Evolutionary conservation across 2,113 vertebrate species (phyloP).

Genomic region (Xyrauchen texanus): DNA sequence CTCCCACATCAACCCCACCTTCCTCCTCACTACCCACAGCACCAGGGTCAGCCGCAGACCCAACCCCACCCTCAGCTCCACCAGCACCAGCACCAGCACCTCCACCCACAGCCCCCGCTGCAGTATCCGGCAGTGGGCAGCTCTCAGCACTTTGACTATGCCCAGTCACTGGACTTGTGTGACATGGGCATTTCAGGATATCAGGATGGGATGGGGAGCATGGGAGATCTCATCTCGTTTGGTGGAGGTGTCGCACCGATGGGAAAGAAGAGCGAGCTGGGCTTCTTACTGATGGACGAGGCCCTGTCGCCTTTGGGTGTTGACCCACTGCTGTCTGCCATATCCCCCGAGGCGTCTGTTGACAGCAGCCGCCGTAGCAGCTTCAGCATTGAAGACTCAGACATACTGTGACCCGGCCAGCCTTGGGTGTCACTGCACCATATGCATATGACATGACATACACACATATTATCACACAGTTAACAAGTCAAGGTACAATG

Average conservation of each 20-base stretch:
- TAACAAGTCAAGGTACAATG: background rate
- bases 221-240: constrained; percentile 80
- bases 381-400: constrained; percentile 96
- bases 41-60: constrained; percentile 64
- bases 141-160: constrained; percentile 84
- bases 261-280: constrained; percentile 85
- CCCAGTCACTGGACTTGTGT: constrained; percentile 85
- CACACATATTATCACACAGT: constrained; percentile 10
- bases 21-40: constrained; percentile 65
- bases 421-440: background rate
- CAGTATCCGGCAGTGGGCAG: constrained; percentile 76
- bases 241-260: constrained; percentile 61
- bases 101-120: constrained; percentile 77
- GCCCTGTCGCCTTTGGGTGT: constrained; percentile 86
- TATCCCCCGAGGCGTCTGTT: constrained; percentile 92
- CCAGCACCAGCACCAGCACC: constrained; percentile 71
- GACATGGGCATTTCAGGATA: constrained; percentile 76
- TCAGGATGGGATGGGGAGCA: constrained; percentile 80
- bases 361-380: constrained; percentile 96
- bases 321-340: constrained; percentile 91
- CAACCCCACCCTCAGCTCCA: constrained; percentile 63
- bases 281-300: constrained; percentile 94
- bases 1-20: constrained; percentile 69
- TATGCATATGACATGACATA: constrained; percentile 30
- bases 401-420: constrained; percentile 82